Conservation (phyloP, 2,113 vertebrate genomes). For the Ancistrus triradiatus region DNA sequence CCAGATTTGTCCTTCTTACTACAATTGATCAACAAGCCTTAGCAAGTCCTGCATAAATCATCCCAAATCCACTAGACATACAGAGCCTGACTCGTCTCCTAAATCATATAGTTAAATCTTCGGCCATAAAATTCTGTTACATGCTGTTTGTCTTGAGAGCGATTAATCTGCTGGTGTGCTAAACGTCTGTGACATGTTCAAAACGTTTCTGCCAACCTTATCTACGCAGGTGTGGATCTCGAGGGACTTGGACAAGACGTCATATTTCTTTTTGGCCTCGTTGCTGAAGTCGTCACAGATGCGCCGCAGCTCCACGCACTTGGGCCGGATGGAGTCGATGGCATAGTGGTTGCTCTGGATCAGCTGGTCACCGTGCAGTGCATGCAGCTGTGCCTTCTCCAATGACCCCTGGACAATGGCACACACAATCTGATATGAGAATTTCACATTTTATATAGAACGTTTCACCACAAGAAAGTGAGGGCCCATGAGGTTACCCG, state of each 20-base stretch:
- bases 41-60: constrained; percentile 12
- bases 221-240: constrained; percentile 83
- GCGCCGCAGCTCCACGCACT: constrained; percentile 85
- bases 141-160: too few species aligned
- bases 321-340: constrained; percentile 85
- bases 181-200: too few species aligned
- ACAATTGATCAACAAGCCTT: too few species aligned
- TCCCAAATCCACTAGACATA: background rate
- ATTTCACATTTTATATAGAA: too few species aligned
- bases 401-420: constrained; percentile 68
- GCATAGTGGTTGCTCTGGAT: constrained; percentile 92
- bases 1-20: too few species aligned
- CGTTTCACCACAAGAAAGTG: too few species aligned
- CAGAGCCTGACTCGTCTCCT: background rate
- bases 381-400: constrained; percentile 85
- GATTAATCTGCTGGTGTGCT: too few species aligned
- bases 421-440: too few species aligned
- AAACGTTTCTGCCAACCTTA: constrained; percentile 70
- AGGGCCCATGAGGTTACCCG: too few species aligned
- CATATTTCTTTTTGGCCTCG: constrained; percentile 82
- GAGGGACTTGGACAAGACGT: constrained; percentile 81
- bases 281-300: constrained; percentile 90
- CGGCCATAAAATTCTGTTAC: background rate
- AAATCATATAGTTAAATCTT: background rate
- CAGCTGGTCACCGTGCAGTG: constrained; percentile 84